Percentiles rank a stretch among this genome's conserved stretches.
These are phyloP conservation scores for Struthio camelus DNA, from an alignment of 2,113 vertebrate species.

Conservation along the genomic window DNA sequence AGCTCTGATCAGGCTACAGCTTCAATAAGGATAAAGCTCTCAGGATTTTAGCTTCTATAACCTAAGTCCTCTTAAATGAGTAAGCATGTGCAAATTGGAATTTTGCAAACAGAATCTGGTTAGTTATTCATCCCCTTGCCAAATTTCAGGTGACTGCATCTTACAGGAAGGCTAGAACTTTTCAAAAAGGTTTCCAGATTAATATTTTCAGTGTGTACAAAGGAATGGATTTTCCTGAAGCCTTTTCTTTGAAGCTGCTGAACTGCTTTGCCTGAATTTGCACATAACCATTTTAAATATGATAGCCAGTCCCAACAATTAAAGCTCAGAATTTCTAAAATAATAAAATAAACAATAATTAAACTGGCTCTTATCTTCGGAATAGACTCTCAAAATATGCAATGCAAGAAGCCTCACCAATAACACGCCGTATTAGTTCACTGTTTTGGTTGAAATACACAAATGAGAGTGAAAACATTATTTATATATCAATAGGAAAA, in stretches of 20 bases:
- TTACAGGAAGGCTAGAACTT: not conserved
- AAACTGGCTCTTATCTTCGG: not conserved
- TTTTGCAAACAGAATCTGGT: not conserved
- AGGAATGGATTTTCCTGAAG: not conserved
- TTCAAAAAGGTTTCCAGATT: not conserved
- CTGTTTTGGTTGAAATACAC: not conserved
- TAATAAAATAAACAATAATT: not conserved
- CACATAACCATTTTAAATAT: not conserved
- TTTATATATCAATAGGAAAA: not conserved
- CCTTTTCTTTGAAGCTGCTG: not conserved
- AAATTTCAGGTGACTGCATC: not conserved
- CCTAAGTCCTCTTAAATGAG: constrained; percentile 11
- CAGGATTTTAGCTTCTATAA: not conserved
- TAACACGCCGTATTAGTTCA: not conserved
- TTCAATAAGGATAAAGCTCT: not conserved
- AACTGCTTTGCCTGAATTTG: not conserved
- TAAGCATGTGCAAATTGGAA: not conserved
- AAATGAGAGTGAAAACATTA: not conserved
- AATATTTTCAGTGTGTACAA: not conserved
- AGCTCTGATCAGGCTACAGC: not conserved
- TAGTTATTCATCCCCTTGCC: not conserved
- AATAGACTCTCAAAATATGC: not conserved
- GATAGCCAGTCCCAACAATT: not conserved
- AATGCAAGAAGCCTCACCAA: not conserved
- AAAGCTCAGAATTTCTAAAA: not conserved